Conservation (phyloP, 2,888 invertebrate genomes). For the Drosophila imparisetae region DNA sequence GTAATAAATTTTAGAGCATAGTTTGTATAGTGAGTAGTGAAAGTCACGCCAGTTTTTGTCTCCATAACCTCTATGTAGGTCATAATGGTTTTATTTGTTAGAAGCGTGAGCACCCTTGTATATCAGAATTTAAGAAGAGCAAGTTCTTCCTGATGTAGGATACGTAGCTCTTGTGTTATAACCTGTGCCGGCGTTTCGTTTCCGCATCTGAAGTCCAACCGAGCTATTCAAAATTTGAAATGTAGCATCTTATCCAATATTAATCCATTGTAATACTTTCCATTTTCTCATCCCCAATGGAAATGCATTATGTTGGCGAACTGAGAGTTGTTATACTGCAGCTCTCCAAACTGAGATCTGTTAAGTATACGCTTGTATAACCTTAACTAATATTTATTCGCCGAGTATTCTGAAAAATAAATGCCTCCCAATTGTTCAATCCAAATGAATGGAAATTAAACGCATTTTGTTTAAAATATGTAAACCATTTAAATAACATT, state of each 20-base stretch:
- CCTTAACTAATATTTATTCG: no score
- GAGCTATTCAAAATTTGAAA: no score
- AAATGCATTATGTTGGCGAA: not conserved
- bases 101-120: not conserved
- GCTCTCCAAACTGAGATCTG: not conserved
- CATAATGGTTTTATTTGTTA: not conserved
- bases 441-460: not conserved
- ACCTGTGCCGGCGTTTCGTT: no score
- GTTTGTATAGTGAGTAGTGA: no score
- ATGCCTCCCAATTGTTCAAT: not conserved
- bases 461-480: constrained; percentile 47
- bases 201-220: not conserved
- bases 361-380: not conserved
- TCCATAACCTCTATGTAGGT: no score
- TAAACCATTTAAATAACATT: constrained; percentile 61
- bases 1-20: no score
- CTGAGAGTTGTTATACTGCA: not conserved
- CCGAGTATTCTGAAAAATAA: not conserved
- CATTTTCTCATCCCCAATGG: not conserved
- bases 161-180: not conserved
- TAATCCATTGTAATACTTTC: not conserved
- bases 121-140: no score
- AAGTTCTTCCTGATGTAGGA: not conserved
- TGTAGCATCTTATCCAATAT: not conserved
- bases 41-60: no score